A percentile compares a stretch with the other conserved stretches of the same genome.
These are phyloP conservation scores for Fistularia commersonii DNA, from an alignment of 2,797 vertebrate genomes.

Conservation along the genomic window DNA sequence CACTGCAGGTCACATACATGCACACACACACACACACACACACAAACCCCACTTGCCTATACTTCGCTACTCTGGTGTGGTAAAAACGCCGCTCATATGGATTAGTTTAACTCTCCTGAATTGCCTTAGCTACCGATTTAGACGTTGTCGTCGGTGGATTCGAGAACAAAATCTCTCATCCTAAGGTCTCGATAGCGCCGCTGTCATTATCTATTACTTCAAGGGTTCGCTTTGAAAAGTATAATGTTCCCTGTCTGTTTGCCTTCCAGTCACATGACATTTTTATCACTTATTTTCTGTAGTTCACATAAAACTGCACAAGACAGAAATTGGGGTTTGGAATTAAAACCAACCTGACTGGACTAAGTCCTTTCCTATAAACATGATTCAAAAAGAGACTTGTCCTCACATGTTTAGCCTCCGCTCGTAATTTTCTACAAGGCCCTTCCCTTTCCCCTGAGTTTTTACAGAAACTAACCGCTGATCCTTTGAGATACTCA, in stretches of 20 bases:
- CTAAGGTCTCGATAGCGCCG: constrained; percentile 11
- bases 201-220: constrained; percentile 24
- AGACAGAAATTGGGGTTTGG: constrained; percentile 2
- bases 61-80: constrained; percentile 21
- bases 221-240: constrained; percentile 28
- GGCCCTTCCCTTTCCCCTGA: background rate
- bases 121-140: constrained; percentile 30
- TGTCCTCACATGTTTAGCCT: constrained; percentile 22
- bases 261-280: constrained; percentile 33
- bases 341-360: constrained; percentile 18
- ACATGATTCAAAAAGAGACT: constrained; percentile 11
- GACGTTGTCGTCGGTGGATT: constrained; percentile 22
- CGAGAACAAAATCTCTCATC: constrained; percentile 14
- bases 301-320: constrained; percentile 24
- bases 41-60: constrained; percentile 6
- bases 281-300: constrained; percentile 34
- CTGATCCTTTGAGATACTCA: constrained; percentile 8
- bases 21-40: background rate
- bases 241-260: constrained; percentile 35
- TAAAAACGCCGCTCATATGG: constrained; percentile 28
- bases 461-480: constrained; percentile 12
- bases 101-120: constrained; percentile 32
- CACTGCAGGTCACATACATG: constrained; percentile 24
- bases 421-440: constrained; percentile 7
- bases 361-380: constrained; percentile 9